A percentile compares a stretch with the other conserved stretches of the same genome.
These are phyloP conservation scores for Kuschelorhynchus macadamiae DNA, from an alignment of 2,888 invertebrate genomes.

Conservation along the genomic window DNA sequence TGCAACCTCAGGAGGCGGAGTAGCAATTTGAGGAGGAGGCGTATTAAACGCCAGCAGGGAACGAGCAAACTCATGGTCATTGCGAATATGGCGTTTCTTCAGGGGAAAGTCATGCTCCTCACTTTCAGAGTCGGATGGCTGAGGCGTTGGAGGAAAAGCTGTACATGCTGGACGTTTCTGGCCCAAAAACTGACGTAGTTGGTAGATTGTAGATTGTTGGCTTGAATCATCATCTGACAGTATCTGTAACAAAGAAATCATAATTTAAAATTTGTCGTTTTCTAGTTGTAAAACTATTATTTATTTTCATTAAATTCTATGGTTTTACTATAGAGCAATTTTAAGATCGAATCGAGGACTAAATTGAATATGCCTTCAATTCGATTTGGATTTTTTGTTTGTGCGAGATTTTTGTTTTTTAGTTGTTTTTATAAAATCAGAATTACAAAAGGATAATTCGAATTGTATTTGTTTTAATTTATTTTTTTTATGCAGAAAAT, in stretches of 20 bases:
- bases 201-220: slow-evolving; percentile 54
- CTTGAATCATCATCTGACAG: slow-evolving; percentile 58
- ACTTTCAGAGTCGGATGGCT: slow-evolving; percentile 87
- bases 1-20: slow-evolving; percentile 68
- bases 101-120: slow-evolving; percentile 66
- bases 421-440: too few relatives aligned
- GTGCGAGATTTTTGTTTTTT: too few relatives aligned
- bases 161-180: slow-evolving; percentile 58
- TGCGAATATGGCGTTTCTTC: slow-evolving; percentile 74
- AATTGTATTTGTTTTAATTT: too few relatives aligned
- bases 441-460: too few relatives aligned
- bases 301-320: too few relatives aligned
- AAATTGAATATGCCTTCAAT: too few relatives aligned
- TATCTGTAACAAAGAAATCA: slow-evolving; percentile 57
- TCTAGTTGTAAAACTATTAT: too few relatives aligned
- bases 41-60: slow-evolving; percentile 52
- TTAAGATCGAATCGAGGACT: too few relatives aligned
- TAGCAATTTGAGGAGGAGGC: slow-evolving; percentile 54
- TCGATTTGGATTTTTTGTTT: too few relatives aligned
- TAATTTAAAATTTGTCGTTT: too few relatives aligned
- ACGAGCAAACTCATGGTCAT: slow-evolving; percentile 67
- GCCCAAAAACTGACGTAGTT: slow-evolving; percentile 56
- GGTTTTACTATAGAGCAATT: too few relatives aligned
- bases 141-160: slow-evolving; percentile 76
- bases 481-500: too few relatives aligned